Base-by-base conservation (phyloP, 2,113 vertebrate genomes). In the Tichodroma muraria region DNA sequence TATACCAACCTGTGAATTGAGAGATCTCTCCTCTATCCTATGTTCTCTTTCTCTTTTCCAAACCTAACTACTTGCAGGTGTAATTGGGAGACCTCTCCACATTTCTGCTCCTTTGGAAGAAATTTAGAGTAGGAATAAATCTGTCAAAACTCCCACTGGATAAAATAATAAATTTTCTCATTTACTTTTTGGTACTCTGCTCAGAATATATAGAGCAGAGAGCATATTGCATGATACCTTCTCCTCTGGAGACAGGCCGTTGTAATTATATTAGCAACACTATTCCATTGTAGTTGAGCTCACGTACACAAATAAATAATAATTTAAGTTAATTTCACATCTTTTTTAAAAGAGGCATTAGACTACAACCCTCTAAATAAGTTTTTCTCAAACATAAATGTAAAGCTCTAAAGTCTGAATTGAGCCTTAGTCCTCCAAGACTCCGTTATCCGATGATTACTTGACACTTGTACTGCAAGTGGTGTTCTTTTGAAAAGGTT, bases 71-170 rank as follows among this genome's bases (percentile, higher is more conserved):
- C 81, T 85, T 81, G 53, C 65, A 78, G 56, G 42, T 68, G 64
- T 88, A 80, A 83, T 78, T 95, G 78, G 79, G 89, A 92, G 83
- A 92, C 75, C 73, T 73, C 45, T 92, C 78, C 52, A 96, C 88
- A 84, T 91, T 78, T 77, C 63, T 68, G n/a, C 81, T 94, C 66
- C 52, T 64, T n/a, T 78, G 85, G 56, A 93, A 92, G 80, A 80
- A 94, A 94, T 88, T 96, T 86, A 95, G 78, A 89, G 68, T 69
- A 70, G 86, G 63, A 95, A 90, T 89, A 90, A 94, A 94, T 90
- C 79, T 85, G 89, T 93, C 89, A 85, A 88, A 93, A 73, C 38
- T 85, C 64, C 44, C 53, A 73, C 54, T 37, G 77, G 71, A 85
- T 65, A 73, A 90, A 90, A 89, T 89, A 89, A 90, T 91, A 83